Percentiles rank a stretch among this genome's conserved stretches.
Conservation (phyloP, 2,888 invertebrate genomes). For the Julus scandinavius region DNA sequence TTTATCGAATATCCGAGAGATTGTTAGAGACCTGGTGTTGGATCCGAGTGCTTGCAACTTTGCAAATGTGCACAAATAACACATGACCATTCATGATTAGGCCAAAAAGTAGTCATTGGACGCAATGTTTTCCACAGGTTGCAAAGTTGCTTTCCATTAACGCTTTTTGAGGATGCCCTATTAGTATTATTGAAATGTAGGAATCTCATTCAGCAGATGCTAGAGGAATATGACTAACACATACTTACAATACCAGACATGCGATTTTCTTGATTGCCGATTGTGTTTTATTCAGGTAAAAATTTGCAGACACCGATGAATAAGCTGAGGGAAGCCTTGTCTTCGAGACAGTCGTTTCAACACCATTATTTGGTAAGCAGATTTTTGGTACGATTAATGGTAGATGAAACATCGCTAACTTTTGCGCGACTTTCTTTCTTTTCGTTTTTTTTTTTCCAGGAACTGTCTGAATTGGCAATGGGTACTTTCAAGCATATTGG, state of each 20-base stretch:
- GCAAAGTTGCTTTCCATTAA: no score
- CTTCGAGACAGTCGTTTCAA: conserved; percentile 88
- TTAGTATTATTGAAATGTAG: no score
- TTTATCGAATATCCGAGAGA: neutral
- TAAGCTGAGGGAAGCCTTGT: conserved; percentile 87
- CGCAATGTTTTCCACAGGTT: no score
- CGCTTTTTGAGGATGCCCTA: no score
- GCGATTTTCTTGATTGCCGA: neutral
- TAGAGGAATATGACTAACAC: no score
- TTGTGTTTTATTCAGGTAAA: conserved; percentile 47
- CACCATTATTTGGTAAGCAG: conserved; percentile 80
- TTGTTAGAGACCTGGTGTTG: neutral
- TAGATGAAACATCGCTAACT: neutral
- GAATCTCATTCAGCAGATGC: no score
- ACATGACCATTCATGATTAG: no score
- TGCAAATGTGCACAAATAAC: no score
- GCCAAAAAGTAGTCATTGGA: no score
- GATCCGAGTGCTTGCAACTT: no score
- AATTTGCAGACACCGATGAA: conserved; percentile 74
- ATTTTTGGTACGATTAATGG: neutral
- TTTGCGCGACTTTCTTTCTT: conserved; percentile 3
- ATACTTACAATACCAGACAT: no score
- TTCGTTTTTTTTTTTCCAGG: conserved; percentile 67
- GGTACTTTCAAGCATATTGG: conserved; percentile 96
- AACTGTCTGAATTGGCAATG: conserved; percentile 93